Conservation (phyloP, 2,797 vertebrate species). For the Pangasius macronema region DNA sequence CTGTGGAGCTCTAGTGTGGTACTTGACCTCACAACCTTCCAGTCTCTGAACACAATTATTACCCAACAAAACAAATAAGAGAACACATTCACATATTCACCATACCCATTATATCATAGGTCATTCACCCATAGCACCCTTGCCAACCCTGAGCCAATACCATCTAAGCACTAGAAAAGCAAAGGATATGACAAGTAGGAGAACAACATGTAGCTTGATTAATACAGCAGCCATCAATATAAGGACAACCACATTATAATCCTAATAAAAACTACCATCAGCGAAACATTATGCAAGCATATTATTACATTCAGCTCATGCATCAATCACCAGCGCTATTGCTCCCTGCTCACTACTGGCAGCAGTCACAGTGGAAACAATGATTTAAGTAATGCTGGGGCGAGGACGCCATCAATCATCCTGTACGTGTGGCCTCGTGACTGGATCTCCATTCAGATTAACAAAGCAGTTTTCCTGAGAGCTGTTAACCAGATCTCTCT, state of each 20-base stretch:
- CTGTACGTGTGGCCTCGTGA: conserved; percentile 29
- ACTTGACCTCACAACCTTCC: not conserved
- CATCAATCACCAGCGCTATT: conserved; percentile 45
- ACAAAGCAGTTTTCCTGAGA: conserved; percentile 38
- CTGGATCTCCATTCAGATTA: conserved; percentile 39
- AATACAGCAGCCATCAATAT: conserved; percentile 42
- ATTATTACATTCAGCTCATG: conserved; percentile 35
- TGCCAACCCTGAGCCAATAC: not conserved
- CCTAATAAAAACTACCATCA: conserved; percentile 46
- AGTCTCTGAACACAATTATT: not conserved
- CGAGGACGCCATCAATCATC: conserved; percentile 45
- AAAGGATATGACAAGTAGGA: conserved; percentile 26
- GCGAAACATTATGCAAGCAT: conserved; percentile 30
- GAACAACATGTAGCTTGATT: conserved; percentile 39
- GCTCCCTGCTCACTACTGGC: conserved; percentile 15
- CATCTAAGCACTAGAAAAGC: not conserved
- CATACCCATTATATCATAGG: not conserved
- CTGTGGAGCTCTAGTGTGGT: too few relatives aligned
- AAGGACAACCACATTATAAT: conserved; percentile 43
- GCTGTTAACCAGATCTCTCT: conserved; percentile 27
- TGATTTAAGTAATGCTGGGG: conserved; percentile 35
- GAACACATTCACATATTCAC: not conserved
- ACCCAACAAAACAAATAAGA: not conserved
- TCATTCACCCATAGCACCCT: not conserved
- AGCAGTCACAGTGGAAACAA: conserved; percentile 33